These are phyloP conservation scores for Burhinus oedicnemus DNA, from an alignment of 2,113 vertebrate species.

Conservation along the genomic window DNA sequence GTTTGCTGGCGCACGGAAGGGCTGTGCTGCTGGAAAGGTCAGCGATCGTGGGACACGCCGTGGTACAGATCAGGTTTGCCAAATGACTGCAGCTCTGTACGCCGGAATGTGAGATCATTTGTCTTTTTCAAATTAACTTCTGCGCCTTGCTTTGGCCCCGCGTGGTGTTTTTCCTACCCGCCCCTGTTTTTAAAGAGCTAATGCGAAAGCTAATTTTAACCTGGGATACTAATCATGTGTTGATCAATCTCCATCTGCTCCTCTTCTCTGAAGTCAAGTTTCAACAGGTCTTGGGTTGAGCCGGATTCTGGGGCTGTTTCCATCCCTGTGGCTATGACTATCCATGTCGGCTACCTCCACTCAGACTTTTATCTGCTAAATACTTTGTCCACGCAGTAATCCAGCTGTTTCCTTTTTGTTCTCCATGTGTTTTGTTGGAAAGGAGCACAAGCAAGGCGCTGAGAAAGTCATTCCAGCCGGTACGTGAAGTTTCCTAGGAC, in stretches of 20 bases:
- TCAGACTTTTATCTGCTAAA: background rate
- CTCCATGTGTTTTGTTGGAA: background rate
- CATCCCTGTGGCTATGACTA: background rate
- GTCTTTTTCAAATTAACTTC: background rate
- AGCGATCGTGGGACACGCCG: background rate
- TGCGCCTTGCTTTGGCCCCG: background rate
- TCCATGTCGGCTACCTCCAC: background rate
- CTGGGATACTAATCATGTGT: background rate
- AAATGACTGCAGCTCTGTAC: background rate
- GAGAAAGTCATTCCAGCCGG: accelerated
- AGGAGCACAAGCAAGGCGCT: accelerated
- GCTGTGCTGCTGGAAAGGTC: background rate
- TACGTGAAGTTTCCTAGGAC: background rate
- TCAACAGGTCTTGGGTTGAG: background rate
- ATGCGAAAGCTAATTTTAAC: background rate
- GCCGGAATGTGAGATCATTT: background rate
- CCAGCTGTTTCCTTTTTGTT: background rate
- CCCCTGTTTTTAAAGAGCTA: background rate
- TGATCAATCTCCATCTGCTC: background rate
- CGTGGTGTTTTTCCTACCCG: background rate
- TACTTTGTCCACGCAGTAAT: background rate
- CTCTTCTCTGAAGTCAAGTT: background rate
- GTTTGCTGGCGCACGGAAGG: background rate
- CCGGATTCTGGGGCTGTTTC: background rate
- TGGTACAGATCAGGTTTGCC: background rate